Percentiles rank a stretch among this genome's conserved stretches.
Conservation (phyloP, 1,140 invertebrate genomes). For the Conopomorpha cramerella region DNA sequence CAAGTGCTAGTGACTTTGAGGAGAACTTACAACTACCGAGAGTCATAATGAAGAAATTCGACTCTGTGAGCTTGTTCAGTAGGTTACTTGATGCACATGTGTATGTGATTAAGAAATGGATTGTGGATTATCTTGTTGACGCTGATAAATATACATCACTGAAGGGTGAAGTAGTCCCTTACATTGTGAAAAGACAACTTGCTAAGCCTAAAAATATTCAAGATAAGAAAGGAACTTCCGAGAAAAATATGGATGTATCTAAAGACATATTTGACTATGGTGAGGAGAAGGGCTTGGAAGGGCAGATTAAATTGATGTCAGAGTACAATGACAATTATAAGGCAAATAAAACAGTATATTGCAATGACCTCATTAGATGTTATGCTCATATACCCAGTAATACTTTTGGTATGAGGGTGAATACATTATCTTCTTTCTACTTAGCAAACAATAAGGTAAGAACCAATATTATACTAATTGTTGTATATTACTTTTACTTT, state of each 20-base stretch:
- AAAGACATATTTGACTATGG: slow-evolving; percentile 73
- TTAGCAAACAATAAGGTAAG: slow-evolving; percentile 79
- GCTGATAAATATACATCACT: slow-evolving; percentile 74
- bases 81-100: slow-evolving; percentile 85
- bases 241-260: slow-evolving; percentile 62
- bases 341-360: slow-evolving; percentile 71
- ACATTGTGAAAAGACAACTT: slow-evolving; percentile 84
- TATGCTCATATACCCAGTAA: slow-evolving; percentile 75
- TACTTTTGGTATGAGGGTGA: slow-evolving; percentile 77
- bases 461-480: no score
- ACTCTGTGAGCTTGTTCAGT: slow-evolving; percentile 73
- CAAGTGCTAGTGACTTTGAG: slow-evolving; percentile 88
- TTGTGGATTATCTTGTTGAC: slow-evolving; percentile 75
- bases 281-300: slow-evolving; percentile 64
- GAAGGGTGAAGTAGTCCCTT: slow-evolving; percentile 88
- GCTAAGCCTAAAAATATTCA: slow-evolving; percentile 57
- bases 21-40: slow-evolving; percentile 73
- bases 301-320: slow-evolving; percentile 69
- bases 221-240: slow-evolving; percentile 65
- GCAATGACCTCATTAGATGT: slow-evolving; percentile 77
- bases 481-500: no score
- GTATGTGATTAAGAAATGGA: slow-evolving; percentile 87
- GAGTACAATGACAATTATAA: slow-evolving; percentile 76
- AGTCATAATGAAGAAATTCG: slow-evolving; percentile 75
- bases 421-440: slow-evolving; percentile 82